Evolutionary conservation across 1,140 invertebrate genomes (phyloP).

Genomic region (Euwallacea fornicatus): DNA sequence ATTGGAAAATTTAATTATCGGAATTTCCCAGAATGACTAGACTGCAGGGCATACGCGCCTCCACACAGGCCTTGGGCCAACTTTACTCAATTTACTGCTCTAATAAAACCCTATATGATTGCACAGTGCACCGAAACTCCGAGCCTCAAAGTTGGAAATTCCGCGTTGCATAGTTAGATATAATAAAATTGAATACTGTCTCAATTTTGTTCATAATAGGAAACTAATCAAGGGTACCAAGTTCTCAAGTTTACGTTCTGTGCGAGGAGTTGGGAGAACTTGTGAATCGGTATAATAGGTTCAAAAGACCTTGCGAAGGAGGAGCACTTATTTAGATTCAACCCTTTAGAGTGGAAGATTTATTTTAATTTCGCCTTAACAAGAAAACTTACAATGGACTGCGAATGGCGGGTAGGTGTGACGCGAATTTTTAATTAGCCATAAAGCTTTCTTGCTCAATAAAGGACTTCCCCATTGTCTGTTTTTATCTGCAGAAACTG

Average conservation of each 20-base stretch:
- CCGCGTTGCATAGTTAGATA: slow-evolving; percentile 1
- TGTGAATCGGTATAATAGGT: no score
- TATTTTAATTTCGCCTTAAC: slow-evolving; percentile 9
- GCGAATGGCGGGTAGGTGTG: slow-evolving; percentile 7
- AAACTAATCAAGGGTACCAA: no score
- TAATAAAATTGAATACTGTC: neutral
- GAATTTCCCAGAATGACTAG: neutral
- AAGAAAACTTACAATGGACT: slow-evolving; percentile 9
- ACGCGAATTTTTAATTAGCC: slow-evolving; percentile 7
- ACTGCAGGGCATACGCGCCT: neutral
- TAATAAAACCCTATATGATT: slow-evolving; percentile 21
- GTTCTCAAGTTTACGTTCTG: no score
- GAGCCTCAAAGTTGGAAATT: slow-evolving; percentile 5
- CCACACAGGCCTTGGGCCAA: neutral
- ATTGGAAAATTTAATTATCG: slow-evolving; percentile 16
- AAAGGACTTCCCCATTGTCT: no score
- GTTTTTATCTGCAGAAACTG: no score
- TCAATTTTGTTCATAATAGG: no score
- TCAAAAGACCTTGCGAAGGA: neutral
- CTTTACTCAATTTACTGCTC: slow-evolving; percentile 7
- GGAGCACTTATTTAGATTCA: slow-evolving; percentile 2
- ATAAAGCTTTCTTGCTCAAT: neutral
- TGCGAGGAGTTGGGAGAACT: no score
- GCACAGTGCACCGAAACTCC: slow-evolving; percentile 1
- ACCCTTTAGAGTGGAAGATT: neutral